Evolutionary conservation across 2,888 invertebrate genomes (phyloP).

Genomic region (Lissocephala sabroskyi): DNA sequence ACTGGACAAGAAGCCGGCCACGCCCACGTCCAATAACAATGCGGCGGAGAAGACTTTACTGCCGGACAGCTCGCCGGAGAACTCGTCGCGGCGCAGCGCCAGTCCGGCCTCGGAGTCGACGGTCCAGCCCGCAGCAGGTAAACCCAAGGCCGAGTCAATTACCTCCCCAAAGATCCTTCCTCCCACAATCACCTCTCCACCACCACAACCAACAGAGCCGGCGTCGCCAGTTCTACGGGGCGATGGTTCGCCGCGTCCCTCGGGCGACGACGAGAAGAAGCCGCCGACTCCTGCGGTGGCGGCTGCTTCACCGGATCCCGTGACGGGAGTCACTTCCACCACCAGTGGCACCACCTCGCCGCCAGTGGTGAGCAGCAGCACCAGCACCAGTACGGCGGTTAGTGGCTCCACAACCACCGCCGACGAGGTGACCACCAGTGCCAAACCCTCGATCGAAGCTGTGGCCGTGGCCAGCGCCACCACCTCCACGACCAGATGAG

Average conservation of each 20-base stretch:
- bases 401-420: conserved; percentile 17
- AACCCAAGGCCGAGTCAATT: conserved; percentile 32
- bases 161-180: conserved; percentile 31
- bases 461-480: conserved; percentile 8
- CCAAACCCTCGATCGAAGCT: conserved; percentile 44
- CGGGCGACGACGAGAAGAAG: conserved; percentile 14
- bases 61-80: conserved; percentile 51
- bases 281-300: conserved; percentile 13
- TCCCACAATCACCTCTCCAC: conserved; percentile 7
- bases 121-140: conserved; percentile 35
- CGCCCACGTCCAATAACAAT: conserved; percentile 23
- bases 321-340: conserved; percentile 67
- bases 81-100: conserved; percentile 48
- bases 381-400: conserved; percentile 29
- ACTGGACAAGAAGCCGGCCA: conserved; percentile 50
- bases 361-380: conserved; percentile 70
- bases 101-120: conserved; percentile 38
- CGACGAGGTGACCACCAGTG: conserved; percentile 68
- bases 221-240: conserved; percentile 1
- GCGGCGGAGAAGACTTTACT: conserved; percentile 32
- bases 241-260: conserved; percentile 17
- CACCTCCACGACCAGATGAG: conserved; percentile 34
- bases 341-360: conserved; percentile 68
- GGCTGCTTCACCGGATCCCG: conserved; percentile 31
- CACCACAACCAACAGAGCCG: conserved; percentile 14